These are phyloP conservation scores for Drosophila buzzatii DNA, from an alignment of 2,888 invertebrate genomes.

Conservation along the genomic window DNA sequence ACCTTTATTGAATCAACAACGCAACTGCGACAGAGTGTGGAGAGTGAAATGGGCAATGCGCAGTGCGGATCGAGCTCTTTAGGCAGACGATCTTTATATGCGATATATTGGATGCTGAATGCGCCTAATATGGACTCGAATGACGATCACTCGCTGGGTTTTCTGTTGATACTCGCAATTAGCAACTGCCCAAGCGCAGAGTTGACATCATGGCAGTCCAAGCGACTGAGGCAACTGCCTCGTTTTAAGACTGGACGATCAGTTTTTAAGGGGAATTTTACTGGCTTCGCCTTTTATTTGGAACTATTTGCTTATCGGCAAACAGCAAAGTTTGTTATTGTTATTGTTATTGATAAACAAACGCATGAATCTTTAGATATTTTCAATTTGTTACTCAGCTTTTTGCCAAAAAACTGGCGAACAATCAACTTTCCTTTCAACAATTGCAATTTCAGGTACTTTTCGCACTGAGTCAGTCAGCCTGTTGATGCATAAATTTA, in stretches of 20 bases:
- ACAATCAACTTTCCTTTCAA: conserved; percentile 43
- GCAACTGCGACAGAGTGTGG: neutral
- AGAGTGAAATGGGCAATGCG: neutral
- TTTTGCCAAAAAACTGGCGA: conserved; percentile 8
- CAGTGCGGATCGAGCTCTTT: neutral
- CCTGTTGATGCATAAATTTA: conserved; percentile 4
- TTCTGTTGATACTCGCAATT: conserved; percentile 50
- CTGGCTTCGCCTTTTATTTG: neutral
- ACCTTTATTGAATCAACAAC: conserved; percentile 69
- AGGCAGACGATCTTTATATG: neutral
- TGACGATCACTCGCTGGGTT: neutral
- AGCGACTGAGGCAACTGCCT: neutral
- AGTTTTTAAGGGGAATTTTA: conserved; percentile 25
- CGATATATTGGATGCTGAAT: neutral
- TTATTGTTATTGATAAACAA: conserved; percentile 39
- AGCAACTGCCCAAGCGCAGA: conserved; percentile 37
- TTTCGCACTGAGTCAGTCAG: conserved; percentile 15
- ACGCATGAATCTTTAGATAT: conserved; percentile 48
- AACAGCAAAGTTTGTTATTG: neutral
- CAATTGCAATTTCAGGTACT: conserved; percentile 15
- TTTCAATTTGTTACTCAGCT: conserved; percentile 61
- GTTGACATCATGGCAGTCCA: conserved; percentile 65
- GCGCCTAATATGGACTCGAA: conserved; percentile 7
- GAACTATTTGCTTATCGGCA: conserved; percentile 66
- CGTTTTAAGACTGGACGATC: neutral